Evolutionary conservation across 2,797 vertebrate genomes (phyloP).

Genomic region (Poeciliopsis presidionis): DNA sequence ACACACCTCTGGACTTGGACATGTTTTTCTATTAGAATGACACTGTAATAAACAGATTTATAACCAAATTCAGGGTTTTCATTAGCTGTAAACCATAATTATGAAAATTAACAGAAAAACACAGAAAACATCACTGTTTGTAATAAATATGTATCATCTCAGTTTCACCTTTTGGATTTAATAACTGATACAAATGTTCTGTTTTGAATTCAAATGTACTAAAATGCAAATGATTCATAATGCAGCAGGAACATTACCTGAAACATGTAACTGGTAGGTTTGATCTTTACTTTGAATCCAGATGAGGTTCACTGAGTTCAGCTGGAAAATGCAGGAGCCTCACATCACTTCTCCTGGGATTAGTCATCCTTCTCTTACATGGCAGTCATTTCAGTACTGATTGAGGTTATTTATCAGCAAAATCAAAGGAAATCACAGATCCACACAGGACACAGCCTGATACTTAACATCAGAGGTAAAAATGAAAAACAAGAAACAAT

Average conservation of each 20-base stretch:
- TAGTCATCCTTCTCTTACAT: slow-evolving; percentile 9
- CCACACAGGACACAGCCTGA: not conserved
- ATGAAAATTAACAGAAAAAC: not conserved
- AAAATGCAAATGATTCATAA: not conserved
- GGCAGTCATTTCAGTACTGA: not conserved
- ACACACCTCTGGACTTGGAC: not conserved
- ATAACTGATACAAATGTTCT: not conserved
- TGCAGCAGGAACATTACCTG: not conserved
- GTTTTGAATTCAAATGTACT: not conserved
- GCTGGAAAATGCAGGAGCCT: not conserved
- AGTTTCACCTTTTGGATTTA: not conserved
- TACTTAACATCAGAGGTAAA: slow-evolving; percentile 2
- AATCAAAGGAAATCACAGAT: slow-evolving; percentile 4
- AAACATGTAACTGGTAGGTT: not conserved
- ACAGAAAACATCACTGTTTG: not conserved
- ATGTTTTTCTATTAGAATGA: not conserved
- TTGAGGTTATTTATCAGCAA: slow-evolving; percentile 5
- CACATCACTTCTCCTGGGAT: not conserved
- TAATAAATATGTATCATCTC: not conserved
- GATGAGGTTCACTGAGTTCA: not conserved
- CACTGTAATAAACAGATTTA: not conserved
- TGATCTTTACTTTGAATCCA: not conserved
- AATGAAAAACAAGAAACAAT: not conserved
- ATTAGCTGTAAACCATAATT: not conserved
- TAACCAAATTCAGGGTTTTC: not conserved